Evolutionary conservation across 92 coral and sea anemone genomes (phyloP), one percentile per base, ranked within the genome.

Genomic region (Blastomussa wellsi): DNA sequence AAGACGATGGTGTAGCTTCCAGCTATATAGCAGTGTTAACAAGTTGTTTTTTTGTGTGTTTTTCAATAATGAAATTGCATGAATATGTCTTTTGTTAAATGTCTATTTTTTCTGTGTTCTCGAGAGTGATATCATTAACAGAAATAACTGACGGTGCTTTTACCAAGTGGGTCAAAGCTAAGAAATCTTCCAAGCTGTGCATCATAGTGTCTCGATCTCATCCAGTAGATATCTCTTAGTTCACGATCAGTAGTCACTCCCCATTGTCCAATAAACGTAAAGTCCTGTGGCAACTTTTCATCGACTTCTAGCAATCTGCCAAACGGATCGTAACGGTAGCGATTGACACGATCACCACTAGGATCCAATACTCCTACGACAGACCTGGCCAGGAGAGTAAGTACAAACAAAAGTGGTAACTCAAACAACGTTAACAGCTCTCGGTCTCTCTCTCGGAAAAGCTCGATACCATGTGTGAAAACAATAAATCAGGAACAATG

Each of bases 231-330:
- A 69, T 72, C 80, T 13, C 76, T 85, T 16, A 91, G 52, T 15
- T 74, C 91, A 28, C 78, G 75, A 28, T 81, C 87, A 24, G 83
- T 52, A 29, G 74, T 41, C 53, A 88, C 94, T 38, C 94, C 94
- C 94, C 94, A 91, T 71, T 91, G 92, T 20, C 94, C 94, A 66
- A 91, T 78, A 76, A 91, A 91, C 84, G 69, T 68, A 81, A 88
- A 91, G 48, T 91, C 94, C 72, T 91, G 90, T 17, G 74, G 74
- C 7, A 88, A 87, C 53, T 22, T 26, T 80, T 91, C 94, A 6
- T 71, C 26, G 49, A 22, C 47, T 37, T 75, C 51, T 65, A 88
- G 28, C 48, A 91, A 38, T 33, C 51, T 76, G 19, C 94, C 94
- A 84, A 79, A 91, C 20, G 94, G 89, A n/a, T 84, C 92, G 77